Evolutionary conservation across 2,888 invertebrate genomes (phyloP), one percentile per base, ranked within the genome.

Genomic region (Pyrrhia umbra): DNA sequence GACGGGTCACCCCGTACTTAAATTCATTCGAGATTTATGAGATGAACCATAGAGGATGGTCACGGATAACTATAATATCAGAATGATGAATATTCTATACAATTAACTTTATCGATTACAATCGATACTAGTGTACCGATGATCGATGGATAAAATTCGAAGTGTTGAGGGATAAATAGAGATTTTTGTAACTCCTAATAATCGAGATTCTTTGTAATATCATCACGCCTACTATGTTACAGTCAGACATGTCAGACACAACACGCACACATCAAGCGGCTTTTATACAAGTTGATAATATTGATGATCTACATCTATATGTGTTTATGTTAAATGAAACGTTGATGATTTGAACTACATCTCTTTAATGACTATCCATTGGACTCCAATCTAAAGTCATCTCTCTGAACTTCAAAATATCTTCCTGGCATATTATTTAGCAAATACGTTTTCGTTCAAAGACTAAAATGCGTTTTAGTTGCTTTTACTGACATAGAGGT

Each of bases 141-240:
- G 20, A 56, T 52, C 34, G 46, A 68, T 59, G 18, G 34, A 62
- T 64, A 62, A 70, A 64, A 50, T 59, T 69, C 52, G 10, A 69
- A 65, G 47, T 51, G 40, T 59, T 66, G 37, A 63, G 68, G 59
- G 58, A 63, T 49, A 70, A 66, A 77, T 60, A 70, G 75, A 79
- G 75, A 70, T 69, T 79, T 77, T 70, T 55, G 58, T 68, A 42
- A 59, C 25, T 67, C 63, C 50, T 64, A 59, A 54, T 65, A 66
- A 55, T 58, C 60, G 81, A 85, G 82, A 85, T 85, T 85, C 77
- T 65, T 75, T 71, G 49, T 51, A 84, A 79, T 82, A 85, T 78
- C 77, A 77, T 76, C 62, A 79, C 75, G 75, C 68, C 75, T 80
- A 79, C 70, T 74, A 78, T 81, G 66, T 76, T 79, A 78, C 82